Base-by-base conservation (phyloP, 2,797 vertebrate species). In the Sebastes miniatus region DNA sequence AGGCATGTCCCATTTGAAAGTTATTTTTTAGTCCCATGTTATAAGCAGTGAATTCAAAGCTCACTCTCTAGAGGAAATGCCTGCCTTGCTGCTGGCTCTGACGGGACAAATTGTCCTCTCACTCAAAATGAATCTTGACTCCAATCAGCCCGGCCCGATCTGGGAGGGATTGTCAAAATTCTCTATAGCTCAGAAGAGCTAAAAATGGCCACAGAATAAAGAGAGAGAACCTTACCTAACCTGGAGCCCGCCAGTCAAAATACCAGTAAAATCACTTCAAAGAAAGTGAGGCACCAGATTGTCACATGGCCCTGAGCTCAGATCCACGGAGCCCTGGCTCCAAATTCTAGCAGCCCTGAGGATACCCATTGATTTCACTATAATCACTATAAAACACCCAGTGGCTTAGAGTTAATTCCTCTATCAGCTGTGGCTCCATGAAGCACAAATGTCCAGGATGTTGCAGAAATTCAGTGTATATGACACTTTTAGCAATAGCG, bases 301-400 rank as follows among this genome's bases (percentile, higher is more conserved):
- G 79, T 77, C 81, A 83, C 67, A 77, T 83, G 80, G 47, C 59
- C 77, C 74, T 68, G 77, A 84, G 80, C 86, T 79, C 59, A 80
- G 75, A 76, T 72, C 82, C 65, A 64, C 3, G 3, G 67, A 66
- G 71, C 65, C 81, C 70, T 0, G 22, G 61, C 73, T 81, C 79
- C 47, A 65, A 47, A 62, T 73, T 69, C 77, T 79, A 62, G 75
- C 76, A 72, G 65, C 80, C 89, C 72, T 2, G 6, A 81, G 86
- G 79, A 85, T 68, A 68, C 79, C 81, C 70, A 88, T 89, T 90
- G 89, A 91, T 90, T 89, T 89, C 69, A 76, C 39, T 64, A 86
- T 83, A 90, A 91, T 91, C 89, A 79, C 82, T 69, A 73, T 84
- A 83, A 92, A 91, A 87, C 86, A 88, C 80, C 88, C 81, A 71